Conservation (phyloP, 37 sponge, comb jelly and placozoan genomes). For the Oscarella lobularis region DNA sequence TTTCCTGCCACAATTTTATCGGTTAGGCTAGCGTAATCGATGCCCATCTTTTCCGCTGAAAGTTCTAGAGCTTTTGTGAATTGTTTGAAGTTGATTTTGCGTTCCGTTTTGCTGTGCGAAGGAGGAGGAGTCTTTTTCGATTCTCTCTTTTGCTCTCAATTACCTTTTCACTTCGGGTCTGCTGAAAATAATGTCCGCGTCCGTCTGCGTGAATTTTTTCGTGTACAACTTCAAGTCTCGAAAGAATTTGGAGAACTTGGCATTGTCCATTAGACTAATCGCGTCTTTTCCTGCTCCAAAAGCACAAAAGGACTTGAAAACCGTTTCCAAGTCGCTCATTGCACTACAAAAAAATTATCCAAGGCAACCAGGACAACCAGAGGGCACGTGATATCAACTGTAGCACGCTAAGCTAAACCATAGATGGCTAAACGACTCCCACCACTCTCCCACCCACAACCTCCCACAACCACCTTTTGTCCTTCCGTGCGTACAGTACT, state of each 20-base stretch:
- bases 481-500: no score
- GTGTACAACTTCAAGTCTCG: constrained; percentile 58
- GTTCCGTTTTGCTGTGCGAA: constrained; percentile 58
- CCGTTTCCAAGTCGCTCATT: constrained; percentile 23
- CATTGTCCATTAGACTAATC: constrained; percentile 45
- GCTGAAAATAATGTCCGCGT: constrained; percentile 76
- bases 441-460: no score
- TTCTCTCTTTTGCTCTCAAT: no score
- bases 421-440: no score
- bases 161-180: constrained; percentile 55
- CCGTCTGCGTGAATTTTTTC: constrained; percentile 69
- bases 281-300: constrained; percentile 40
- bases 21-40: constrained; percentile 26
- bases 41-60: constrained; percentile 60
- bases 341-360: no score
- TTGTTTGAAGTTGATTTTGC: constrained; percentile 70
- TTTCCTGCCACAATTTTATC: constrained; percentile 18
- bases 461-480: no score
- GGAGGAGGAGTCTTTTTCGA: no score
- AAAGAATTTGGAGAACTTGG: constrained; percentile 76
- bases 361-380: no score
- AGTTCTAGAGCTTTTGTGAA: constrained; percentile 42
- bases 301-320: constrained; percentile 39
- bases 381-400: no score
- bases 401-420: no score